Percentiles rank a stretch among this genome's conserved stretches.
These are phyloP conservation scores for Rhincodon typus DNA, from an alignment of 2,797 vertebrate genomes.

Conservation along the genomic window DNA sequence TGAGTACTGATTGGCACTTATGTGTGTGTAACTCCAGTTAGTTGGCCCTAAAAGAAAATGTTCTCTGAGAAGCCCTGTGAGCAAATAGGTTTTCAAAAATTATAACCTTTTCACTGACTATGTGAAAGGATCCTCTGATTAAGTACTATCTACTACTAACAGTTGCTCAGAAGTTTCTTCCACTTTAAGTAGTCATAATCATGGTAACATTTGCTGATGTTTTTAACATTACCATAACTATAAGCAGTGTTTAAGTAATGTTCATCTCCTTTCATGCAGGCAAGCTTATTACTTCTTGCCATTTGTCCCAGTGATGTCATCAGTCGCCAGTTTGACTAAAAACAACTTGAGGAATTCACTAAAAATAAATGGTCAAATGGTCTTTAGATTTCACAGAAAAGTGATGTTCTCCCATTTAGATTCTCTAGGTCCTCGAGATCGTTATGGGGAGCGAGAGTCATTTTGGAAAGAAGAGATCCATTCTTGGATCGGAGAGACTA, in stretches of 20 bases:
- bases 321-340: neutral
- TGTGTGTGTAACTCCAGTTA: neutral
- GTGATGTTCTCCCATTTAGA: neutral
- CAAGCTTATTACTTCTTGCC: neutral
- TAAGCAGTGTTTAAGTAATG: neutral
- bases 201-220: neutral
- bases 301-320: neutral
- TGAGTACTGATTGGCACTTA: neutral
- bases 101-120: neutral
- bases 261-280: neutral
- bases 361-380: neutral
- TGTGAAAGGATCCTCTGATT: neutral
- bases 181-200: neutral
- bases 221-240: neutral
- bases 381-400: neutral
- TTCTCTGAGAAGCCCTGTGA: neutral
- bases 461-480: constrained; percentile 82
- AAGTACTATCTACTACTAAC: neutral
- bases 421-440: constrained; percentile 59
- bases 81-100: neutral
- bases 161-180: neutral
- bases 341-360: neutral
- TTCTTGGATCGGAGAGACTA: constrained; percentile 80
- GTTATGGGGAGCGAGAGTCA: constrained; percentile 73
- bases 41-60: neutral